Evolutionary conservation across 2,888 invertebrate genomes (phyloP), one percentile per base, ranked within the genome.

Genomic region (Meteorus colon): DNA sequence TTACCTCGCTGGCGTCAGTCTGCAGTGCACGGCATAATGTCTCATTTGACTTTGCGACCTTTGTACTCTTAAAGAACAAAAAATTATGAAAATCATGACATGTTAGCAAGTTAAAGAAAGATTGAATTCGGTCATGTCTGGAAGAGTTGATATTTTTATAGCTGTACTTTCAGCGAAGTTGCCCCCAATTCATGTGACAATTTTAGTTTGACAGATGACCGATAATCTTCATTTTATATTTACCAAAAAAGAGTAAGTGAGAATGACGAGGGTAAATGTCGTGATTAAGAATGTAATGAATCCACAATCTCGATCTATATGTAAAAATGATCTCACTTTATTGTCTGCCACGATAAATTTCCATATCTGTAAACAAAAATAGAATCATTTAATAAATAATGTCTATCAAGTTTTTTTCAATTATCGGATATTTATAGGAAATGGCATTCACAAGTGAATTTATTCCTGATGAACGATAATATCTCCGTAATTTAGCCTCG

Each of bases 301-400:
- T 60, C 84, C 85, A 77, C 83, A 85, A 10, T 85, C 77, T 6
- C 83, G 81, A 34, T 79, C 84, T 10, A 87, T 77, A 60, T 83
- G 79, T 41, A 88, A 81, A 72, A 82, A 74, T 8, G 78, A 79
- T 62, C 86, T 81, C 27, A 89, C 79, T 62, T 86, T 83, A 51
- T 83, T 81, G 79, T 89, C 89, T 16, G 79, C 78, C 70, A 84
- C 45, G 72, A 87, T 78, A 45, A 84, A 85, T 74, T 83, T 80
- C 80, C 88, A 85, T 41, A 87, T 82, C 89, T 89, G 81, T 55
- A 77, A 37, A 63, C 4, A 51, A 24, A 12, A 55, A 29, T 12
- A 71, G 19, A 34, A 34, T 34, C 34, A 34, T 8, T 24, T 51
- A n/a, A 45, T 59, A 16, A 19, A 51, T 55, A 29, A 70, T 70